These are phyloP conservation scores for Neomonachus schauinslandi DNA, from an alignment of 2,113 vertebrate species.

Conservation along the genomic window DNA sequence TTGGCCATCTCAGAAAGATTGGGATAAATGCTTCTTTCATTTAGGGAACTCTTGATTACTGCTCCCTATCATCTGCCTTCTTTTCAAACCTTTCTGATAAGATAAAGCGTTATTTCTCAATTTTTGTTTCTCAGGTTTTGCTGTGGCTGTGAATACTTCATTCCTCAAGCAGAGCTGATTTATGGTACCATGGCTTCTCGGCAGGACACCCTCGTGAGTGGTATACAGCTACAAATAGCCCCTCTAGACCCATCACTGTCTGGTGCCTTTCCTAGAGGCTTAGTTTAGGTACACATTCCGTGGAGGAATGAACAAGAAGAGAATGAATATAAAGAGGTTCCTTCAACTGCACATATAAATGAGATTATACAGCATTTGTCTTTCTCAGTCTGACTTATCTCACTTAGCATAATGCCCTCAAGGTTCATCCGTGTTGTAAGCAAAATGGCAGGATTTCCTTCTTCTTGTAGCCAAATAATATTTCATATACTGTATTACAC, in stretches of 20 bases:
- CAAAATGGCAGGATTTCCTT: neutral
- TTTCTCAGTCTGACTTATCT: neutral
- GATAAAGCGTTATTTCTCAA: neutral
- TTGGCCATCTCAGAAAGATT: neutral
- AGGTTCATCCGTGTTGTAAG: neutral
- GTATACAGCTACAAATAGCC: neutral
- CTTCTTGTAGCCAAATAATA: neutral
- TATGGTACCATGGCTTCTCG: neutral
- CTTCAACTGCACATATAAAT: neutral
- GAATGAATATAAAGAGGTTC: neutral
- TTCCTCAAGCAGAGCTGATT: neutral
- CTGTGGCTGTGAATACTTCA: neutral
- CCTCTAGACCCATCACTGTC: neutral
- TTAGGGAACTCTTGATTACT: neutral
- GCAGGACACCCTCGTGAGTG: neutral
- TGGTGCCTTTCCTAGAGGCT: neutral
- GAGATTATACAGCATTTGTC: neutral
- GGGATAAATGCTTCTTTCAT: neutral
- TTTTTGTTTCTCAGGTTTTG: neutral
- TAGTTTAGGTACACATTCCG: neutral
- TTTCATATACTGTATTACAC: neutral
- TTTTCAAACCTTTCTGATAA: neutral
- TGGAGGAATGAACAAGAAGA: neutral
- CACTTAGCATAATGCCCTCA: neutral
- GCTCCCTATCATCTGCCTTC: neutral